Evolutionary conservation across 2,888 invertebrate species (phyloP), one percentile per base, ranked within the genome.

Genomic region (Dromius quadrimaculatus): DNA sequence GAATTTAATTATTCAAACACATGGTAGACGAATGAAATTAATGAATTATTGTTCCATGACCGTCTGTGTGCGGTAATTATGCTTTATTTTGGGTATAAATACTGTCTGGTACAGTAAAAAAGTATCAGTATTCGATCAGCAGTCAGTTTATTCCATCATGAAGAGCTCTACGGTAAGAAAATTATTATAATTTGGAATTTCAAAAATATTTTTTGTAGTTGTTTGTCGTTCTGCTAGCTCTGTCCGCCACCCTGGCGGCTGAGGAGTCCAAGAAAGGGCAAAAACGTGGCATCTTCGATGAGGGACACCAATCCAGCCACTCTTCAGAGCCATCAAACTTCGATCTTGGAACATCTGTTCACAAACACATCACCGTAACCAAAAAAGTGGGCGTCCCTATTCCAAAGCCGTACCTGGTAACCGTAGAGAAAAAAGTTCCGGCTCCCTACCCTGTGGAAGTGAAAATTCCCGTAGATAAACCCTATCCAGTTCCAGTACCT

Each of bases 231-330:
- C 76, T 85, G 65, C 75, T 85, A 73, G 78, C 80, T 72, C 78
- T 81, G 75, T 82, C 83, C 72, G 81, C 82, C 75, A 81, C 82
- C 72, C 76, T 78, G 43, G 81, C 79, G 57, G 79, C 77, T 74
- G 79, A 79, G 57, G 72, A 73, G 63, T 76, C 75, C 74, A 83
- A 83, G 77, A 82, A 82, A 79, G 78, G 78, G 77, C 79, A 63
- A 8, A 83, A 83, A 79, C 82, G 84, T 76, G 84, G 84, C 76
- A 80, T 84, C 76, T 81, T 80, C 74, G 84, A 82, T 61, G 81
- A 80, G 78, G 79, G 80, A 71, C n/a, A n/a, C n/a, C n/a, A n/a
- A n/a, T 63, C 45, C 32, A 13, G 43, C 23, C 45, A 45, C 45
- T 19, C 9, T 34, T 59, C 34, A 2, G 34, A 32, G 47, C 22